Base-by-base conservation (phyloP, 1,140 invertebrate species). In the Drosophila paulistorum region DNA sequence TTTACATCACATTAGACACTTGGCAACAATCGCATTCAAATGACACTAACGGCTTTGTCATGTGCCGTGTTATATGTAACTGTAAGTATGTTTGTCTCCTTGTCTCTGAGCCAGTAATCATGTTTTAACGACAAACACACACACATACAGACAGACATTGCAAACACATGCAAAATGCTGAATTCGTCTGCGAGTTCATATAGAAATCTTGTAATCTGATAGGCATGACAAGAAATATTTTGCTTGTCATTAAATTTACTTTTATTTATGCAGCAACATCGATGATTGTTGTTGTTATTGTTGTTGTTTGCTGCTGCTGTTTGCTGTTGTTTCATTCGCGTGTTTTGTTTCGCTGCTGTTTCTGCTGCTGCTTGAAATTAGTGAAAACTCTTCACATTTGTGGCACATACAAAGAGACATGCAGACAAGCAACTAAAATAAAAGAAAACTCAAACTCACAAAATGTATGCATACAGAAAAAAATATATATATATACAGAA, bases 191-290 rank as follows among this genome's bases (percentile, higher is more conserved):
- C 63, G 84, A 86, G 83, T 74, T 74, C 84, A 89, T 87, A 86
- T 86, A 86, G 79, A 86, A 86, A 86, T 86, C 84, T 87, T 87
- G 84, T 87, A 87, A 87, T 87, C 84, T 87, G 84, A 87, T 87
- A 87, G 84, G 84, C 84, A 87, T 87, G 84, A 87, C 84, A 87
- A 87, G 84, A 87, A 87, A 87, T 89, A 89, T 89, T 86, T 87
- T 87, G 84, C 84, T 87, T 87, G 84, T 87, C 84, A 87, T 87
- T 87, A 89, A 89, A 87, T 87, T 87, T 87, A 87, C 84, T 87
- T 87, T 87, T 87, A 87, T 87, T 87, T 87, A 87, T 87, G 84
- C 84, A 87, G 84, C 84, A 74, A 71, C 75, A 81, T 79, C 81
- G 82, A 87, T 89, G 81, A 82, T 81, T 77, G 65, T 84, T 81